These are phyloP conservation scores for Halcyon leucocephala DNA, from an alignment of 2,797 vertebrate species.

Conservation along the genomic window DNA sequence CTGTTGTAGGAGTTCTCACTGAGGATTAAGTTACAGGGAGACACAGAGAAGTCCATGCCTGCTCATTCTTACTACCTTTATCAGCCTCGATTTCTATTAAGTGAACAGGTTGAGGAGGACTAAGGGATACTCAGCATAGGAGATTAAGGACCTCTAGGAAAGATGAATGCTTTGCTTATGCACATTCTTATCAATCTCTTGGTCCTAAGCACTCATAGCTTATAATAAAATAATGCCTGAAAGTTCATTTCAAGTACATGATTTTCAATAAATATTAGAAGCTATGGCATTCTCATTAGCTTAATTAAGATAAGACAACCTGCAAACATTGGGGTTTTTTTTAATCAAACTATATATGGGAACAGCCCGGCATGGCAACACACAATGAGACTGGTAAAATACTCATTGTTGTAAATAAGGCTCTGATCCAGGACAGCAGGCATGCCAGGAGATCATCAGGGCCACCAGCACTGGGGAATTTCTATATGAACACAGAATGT, in stretches of 20 bases:
- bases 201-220: not conserved
- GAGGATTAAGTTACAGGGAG: not conserved
- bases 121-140: not conserved
- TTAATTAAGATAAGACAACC: not conserved
- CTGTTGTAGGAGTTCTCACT: not conserved
- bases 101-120: not conserved
- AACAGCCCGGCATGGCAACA: not conserved
- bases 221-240: not conserved
- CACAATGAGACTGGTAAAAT: not conserved
- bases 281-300: not conserved
- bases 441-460: not conserved
- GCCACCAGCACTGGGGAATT: not conserved
- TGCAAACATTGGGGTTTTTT: not conserved
- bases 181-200: not conserved
- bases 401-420: not conserved
- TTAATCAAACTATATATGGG: not conserved
- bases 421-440: not conserved
- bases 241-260: not conserved
- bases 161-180: not conserved
- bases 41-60: not conserved
- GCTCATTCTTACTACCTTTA: not conserved
- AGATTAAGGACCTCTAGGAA: not conserved
- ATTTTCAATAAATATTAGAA: conserved; percentile 4
- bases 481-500: not conserved
- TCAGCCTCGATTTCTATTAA: not conserved